Percentiles rank a stretch among this genome's conserved stretches.
phyloP scores from a whole-genome alignment of 1,140 invertebrate genomes.

The Lucilia cuprina region DNA sequence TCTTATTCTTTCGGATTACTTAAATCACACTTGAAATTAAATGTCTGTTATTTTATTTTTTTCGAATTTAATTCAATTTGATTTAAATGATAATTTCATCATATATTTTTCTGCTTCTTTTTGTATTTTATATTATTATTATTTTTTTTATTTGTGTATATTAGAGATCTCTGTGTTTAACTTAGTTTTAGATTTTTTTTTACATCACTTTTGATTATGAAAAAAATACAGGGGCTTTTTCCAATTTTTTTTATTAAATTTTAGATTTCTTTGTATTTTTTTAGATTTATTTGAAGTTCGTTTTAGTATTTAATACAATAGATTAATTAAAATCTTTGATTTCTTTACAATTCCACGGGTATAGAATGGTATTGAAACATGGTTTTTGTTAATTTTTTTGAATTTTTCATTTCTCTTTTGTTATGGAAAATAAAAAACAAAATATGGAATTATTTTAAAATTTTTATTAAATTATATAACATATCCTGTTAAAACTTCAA shows the following conservation, averaged over 20 bases:
- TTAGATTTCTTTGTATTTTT: not conserved
- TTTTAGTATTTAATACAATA: not conserved
- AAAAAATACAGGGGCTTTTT: not conserved
- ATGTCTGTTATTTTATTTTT: conserved; percentile 48
- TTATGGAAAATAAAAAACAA: not conserved
- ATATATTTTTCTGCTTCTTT: not conserved
- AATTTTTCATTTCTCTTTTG: not conserved
- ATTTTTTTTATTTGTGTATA: not conserved
- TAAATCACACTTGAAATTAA: conserved; percentile 51
- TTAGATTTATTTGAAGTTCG: not conserved
- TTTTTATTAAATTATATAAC: not conserved
- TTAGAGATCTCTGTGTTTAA: not conserved
- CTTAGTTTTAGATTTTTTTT: not conserved
- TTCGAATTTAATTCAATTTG: conserved; percentile 61
- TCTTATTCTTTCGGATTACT: not conserved
- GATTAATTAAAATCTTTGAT: not conserved
- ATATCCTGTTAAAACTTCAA: too few relatives aligned
- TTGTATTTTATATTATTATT: not conserved
- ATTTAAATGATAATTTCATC: conserved; percentile 30
- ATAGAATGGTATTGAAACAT: not conserved
- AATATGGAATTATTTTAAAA: not conserved
- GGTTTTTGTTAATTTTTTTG: not conserved
- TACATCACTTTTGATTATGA: not conserved
- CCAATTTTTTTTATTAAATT: not conserved
- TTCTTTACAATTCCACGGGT: not conserved